Base-by-base conservation (phyloP, 2,113 vertebrate species). In the Morone saxatilis region DNA sequence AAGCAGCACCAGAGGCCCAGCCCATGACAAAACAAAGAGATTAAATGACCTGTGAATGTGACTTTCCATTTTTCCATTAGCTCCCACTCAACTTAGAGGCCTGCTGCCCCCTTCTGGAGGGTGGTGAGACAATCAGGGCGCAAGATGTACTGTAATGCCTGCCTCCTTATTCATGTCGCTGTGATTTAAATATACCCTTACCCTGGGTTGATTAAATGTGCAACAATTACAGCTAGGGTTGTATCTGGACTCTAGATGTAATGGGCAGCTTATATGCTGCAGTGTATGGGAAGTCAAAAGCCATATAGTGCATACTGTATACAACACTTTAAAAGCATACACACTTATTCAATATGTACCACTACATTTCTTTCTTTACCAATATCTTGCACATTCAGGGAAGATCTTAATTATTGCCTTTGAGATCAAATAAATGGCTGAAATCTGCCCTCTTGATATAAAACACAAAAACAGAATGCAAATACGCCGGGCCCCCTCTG, bases 21-120 rank as follows among this genome's bases (percentile, higher is more conserved):
- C 92, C 93, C 88, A 87, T 87, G 80, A 91, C 88, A 90, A 93
- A 91, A 94, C 91, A 94, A 93, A 93, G 90, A 92, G 91, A 93
- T 92, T 87, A 94, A 93, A 93, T 94, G 93, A 94, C 91, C 93
- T 93, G 93, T 94, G 93, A 94, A 94, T 93, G 93, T 94, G 92
- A 94, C 92, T 92, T 91, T 85, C 83, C 89, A 80, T 81, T 86
- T 85, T 70, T 41, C 83, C 85, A 78, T 79, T 74, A 79, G 68
- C 83, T 81, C n/a, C 0, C 7, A 43, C 41, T 86, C 80, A 87
- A 79, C 70, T 92, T 76, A 85, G 91, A 88, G 84, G 73, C 48
- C 76, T 93, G 93, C 93, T 94, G 93, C 94, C 94, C 93, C 94
- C 94, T 90, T 83, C 89, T 94, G 94, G 88, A 78, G 47, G 63